Conservation (phyloP, 2,888 invertebrate genomes). For the Agrochola lychnidis region DNA sequence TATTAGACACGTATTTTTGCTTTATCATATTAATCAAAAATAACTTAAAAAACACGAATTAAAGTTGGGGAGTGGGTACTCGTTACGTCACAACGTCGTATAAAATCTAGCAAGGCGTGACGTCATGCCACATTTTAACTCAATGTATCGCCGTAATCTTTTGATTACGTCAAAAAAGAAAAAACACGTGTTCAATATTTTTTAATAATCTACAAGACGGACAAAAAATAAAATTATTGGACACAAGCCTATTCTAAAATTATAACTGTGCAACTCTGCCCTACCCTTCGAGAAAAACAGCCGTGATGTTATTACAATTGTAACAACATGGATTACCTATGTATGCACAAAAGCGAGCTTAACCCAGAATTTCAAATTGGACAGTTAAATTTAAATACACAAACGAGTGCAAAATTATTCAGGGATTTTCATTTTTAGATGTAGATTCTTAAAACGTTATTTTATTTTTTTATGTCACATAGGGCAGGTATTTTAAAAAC, state of each 20-base stretch:
- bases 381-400: neutral
- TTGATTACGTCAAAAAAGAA: too few relatives aligned
- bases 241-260: neutral
- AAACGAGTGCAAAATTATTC: neutral
- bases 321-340: neutral
- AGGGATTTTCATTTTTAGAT: neutral
- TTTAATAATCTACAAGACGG: too few relatives aligned
- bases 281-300: neutral
- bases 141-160: too few relatives aligned
- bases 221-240: too few relatives aligned
- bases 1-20: too few relatives aligned
- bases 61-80: too few relatives aligned
- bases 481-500: neutral
- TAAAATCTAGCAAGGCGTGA: too few relatives aligned
- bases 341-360: conserved; percentile 1
- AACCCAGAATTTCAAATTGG: neutral
- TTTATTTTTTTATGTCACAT: neutral
- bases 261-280: neutral
- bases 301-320: neutral
- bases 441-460: neutral
- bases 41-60: too few relatives aligned
- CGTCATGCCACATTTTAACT: too few relatives aligned
- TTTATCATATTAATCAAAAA: too few relatives aligned
- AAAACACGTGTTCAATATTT: too few relatives aligned
- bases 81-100: too few relatives aligned